Evolutionary conservation across 2,113 vertebrate species (phyloP), one percentile per base, ranked within the genome.

Genomic region (Pungitius pungitius): DNA sequence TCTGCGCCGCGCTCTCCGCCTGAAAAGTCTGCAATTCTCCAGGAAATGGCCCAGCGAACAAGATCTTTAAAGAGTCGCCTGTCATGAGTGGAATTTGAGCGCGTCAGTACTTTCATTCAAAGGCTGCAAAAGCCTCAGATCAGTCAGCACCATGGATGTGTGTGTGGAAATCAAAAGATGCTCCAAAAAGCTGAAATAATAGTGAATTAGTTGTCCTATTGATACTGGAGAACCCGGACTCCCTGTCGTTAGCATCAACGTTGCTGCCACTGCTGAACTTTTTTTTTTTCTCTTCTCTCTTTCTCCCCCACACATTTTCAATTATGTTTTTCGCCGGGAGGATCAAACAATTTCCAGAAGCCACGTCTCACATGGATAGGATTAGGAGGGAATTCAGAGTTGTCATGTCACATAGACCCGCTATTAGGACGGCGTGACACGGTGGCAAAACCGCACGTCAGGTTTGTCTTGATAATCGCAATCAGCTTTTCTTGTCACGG

Each of bases 341-440:
- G n/a, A 77, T 83, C 56, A 86, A 73, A 77, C 59, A 54, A 70
- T 60, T 56, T 74, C 66, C 51, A 60, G 71, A 57, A 39, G 59
- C 13, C 4, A 66, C 47, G 55, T 73, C 55, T 61, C 40, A 63
- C 56, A 33, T 15, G 37, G 61, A 57, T 40, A 42, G 30, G 22
- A 55, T 27, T 27, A 55, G 26, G 24, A 54, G 52, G 6, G 14
- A 69, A 70, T 73, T 69, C 56, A 85, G 68, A 73, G 63, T 72
- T 63, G 62, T 63, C 45, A 68, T 82, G 85, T 83, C 83, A 85
- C 62, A 66, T 18, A 77, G 69, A 47, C 55, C 69, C 56, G 63
- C 60, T 37, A 15, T 35, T 33, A n/a, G 9, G 59, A 18, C 73
- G 39, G 27, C 30, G 69, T 58, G 39, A 68, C 8, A 58, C 49